phyloP scores from a whole-genome alignment of 2,888 invertebrate species.

The Tortricodes alternella region DNA sequence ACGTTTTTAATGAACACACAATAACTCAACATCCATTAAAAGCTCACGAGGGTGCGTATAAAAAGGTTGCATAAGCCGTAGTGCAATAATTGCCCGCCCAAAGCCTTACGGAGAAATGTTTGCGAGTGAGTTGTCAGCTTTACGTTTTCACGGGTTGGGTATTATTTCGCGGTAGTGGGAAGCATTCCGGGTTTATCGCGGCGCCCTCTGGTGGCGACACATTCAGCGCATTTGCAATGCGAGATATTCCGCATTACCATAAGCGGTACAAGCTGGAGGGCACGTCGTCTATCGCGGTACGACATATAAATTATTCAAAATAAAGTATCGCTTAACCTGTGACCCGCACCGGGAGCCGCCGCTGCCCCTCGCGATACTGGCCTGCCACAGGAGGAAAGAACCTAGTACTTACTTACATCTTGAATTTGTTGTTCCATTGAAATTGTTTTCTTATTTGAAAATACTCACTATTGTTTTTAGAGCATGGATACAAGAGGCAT shows the following conservation, averaged over 20 bases:
- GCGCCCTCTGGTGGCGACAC: conserved; percentile 73
- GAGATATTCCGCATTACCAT: conserved; percentile 81
- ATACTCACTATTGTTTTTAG: too few species aligned
- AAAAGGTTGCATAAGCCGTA: conserved; percentile 23
- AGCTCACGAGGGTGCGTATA: conserved; percentile 10
- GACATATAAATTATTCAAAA: conserved; percentile 83
- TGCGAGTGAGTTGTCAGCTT: background rate
- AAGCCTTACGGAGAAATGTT: background rate
- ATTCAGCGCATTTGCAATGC: conserved; percentile 82
- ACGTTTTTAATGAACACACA: conserved; percentile 43
- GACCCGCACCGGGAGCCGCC: conserved; percentile 59
- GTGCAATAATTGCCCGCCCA: conserved; percentile 12
- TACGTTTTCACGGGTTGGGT: conserved; percentile 2
- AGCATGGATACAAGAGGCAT: too few species aligned
- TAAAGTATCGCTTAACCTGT: conserved; percentile 82
- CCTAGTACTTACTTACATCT: too few species aligned
- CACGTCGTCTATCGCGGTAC: conserved; percentile 79
- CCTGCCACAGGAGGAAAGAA: too few species aligned
- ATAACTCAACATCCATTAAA: conserved; percentile 29
- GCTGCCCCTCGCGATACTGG: conserved; percentile 39
- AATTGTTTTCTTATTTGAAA: too few species aligned
- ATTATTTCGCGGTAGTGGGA: conserved; percentile 34
- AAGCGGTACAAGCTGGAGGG: conserved; percentile 80
- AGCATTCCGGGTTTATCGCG: conserved; percentile 70
- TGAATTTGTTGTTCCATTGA: too few species aligned